Evolutionary conservation across 2,888 invertebrate genomes (phyloP).

Genomic region (Hemicrepidius hirtus): DNA sequence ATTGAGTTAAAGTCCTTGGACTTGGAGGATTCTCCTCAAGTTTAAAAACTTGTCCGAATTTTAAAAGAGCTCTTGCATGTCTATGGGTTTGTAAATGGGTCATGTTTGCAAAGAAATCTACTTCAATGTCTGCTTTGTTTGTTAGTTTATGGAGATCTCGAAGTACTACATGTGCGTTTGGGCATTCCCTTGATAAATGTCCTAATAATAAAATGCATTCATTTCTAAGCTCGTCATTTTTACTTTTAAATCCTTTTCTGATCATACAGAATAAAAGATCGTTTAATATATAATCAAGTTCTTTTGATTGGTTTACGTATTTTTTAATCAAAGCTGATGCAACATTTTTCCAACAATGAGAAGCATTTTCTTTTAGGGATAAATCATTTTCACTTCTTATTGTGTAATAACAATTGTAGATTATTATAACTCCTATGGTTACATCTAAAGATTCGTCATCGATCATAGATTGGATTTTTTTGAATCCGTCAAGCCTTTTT

Average conservation of each 20-base stretch:
- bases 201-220: slow-evolving; percentile 89
- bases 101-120: slow-evolving; percentile 96
- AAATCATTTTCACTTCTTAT: slow-evolving; percentile 88
- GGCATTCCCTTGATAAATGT: slow-evolving; percentile 83
- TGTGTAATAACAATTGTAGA: slow-evolving; percentile 88
- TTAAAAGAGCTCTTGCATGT: slow-evolving; percentile 87
- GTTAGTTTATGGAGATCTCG: slow-evolving; percentile 81
- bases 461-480: slow-evolving; percentile 77
- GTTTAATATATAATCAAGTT: slow-evolving; percentile 82
- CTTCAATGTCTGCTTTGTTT: slow-evolving; percentile 85
- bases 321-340: slow-evolving; percentile 78
- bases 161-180: slow-evolving; percentile 81
- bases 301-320: slow-evolving; percentile 73
- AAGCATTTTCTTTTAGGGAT: slow-evolving; percentile 86
- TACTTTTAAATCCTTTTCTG: slow-evolving; percentile 81
- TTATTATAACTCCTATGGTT: slow-evolving; percentile 81
- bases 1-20: slow-evolving; percentile 85
- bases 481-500: slow-evolving; percentile 85
- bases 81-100: slow-evolving; percentile 91
- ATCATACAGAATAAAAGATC: slow-evolving; percentile 84
- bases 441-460: slow-evolving; percentile 75
- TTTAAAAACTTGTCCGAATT: slow-evolving; percentile 81
- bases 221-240: slow-evolving; percentile 82
- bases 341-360: slow-evolving; percentile 82
- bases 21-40: slow-evolving; percentile 77